Conservation (phyloP, 2,113 vertebrate species). For the Felis chaus region DNA sequence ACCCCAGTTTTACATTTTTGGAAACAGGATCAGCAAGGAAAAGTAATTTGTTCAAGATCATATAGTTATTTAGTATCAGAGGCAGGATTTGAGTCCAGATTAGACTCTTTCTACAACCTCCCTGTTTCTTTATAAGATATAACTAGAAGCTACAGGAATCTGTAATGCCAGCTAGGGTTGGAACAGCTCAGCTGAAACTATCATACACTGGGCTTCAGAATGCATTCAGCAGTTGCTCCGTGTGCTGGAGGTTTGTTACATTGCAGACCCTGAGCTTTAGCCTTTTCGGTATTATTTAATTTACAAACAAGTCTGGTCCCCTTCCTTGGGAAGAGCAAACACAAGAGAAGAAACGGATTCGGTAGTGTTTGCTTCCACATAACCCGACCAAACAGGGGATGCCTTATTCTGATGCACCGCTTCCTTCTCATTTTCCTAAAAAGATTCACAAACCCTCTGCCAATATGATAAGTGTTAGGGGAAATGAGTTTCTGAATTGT, state of each 20-base stretch:
- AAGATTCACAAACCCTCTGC: conserved; percentile 38
- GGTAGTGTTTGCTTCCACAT: conserved; percentile 23
- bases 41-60: conserved; percentile 28
- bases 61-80: neutral
- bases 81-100: neutral
- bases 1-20: neutral
- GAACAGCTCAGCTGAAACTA: neutral
- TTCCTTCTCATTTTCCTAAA: conserved; percentile 48
- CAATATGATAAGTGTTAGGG: conserved; percentile 57
- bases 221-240: neutral
- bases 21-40: neutral
- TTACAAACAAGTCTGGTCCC: neutral
- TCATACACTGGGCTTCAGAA: neutral
- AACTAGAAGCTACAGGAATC: neutral
- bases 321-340: conserved; percentile 26
- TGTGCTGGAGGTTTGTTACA: neutral
- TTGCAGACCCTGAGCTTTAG: neutral
- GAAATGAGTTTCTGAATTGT: conserved; percentile 69
- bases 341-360: conserved; percentile 21
- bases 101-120: neutral
- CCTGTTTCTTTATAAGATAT: neutral
- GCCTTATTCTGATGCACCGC: conserved; percentile 16
- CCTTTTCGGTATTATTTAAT: conserved; percentile 26
- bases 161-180: neutral
- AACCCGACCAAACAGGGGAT: conserved; percentile 18